Conservation (phyloP, 2,797 vertebrate genomes). For the Calcarius lapponicus region DNA sequence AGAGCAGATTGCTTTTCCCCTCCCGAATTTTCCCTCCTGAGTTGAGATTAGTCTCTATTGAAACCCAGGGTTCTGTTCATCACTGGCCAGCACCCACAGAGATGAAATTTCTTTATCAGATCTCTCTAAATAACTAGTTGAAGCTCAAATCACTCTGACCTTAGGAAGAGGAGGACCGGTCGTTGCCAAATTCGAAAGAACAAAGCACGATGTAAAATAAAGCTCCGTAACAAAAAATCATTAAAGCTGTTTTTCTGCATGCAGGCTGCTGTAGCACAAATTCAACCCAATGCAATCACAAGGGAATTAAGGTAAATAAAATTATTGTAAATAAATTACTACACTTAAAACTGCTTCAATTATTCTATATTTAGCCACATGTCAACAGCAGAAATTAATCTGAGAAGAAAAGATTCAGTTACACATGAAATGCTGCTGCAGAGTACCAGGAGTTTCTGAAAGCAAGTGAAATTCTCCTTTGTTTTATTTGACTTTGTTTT, state of each 20-base stretch:
- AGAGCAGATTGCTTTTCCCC: constrained; percentile 44
- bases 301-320: constrained; percentile 52
- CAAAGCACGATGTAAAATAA: constrained; percentile 15
- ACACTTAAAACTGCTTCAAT: constrained; percentile 2
- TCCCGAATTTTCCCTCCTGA: constrained; percentile 36
- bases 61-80: constrained; percentile 41
- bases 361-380: not conserved
- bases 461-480: constrained; percentile 4
- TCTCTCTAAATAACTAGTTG: constrained; percentile 38
- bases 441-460: constrained; percentile 20
- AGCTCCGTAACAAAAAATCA: constrained; percentile 37
- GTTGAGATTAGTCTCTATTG: constrained; percentile 46
- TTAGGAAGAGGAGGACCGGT: not conserved
- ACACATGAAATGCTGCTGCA: not conserved
- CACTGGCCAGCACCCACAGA: constrained; percentile 2
- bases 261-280: constrained; percentile 15
- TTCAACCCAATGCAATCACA: constrained; percentile 44
- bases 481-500: constrained; percentile 64
- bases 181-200: constrained; percentile 30
- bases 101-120: constrained; percentile 61
- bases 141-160: constrained; percentile 45
- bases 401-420: constrained; percentile 29
- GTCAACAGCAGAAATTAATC: constrained; percentile 33
- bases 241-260: constrained; percentile 57
- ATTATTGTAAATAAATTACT: constrained; percentile 39